Percentiles rank a stretch among this genome's conserved stretches.
phyloP scores from a whole-genome alignment of 2,888 invertebrate genomes.

The Cephus pygmeus region DNA sequence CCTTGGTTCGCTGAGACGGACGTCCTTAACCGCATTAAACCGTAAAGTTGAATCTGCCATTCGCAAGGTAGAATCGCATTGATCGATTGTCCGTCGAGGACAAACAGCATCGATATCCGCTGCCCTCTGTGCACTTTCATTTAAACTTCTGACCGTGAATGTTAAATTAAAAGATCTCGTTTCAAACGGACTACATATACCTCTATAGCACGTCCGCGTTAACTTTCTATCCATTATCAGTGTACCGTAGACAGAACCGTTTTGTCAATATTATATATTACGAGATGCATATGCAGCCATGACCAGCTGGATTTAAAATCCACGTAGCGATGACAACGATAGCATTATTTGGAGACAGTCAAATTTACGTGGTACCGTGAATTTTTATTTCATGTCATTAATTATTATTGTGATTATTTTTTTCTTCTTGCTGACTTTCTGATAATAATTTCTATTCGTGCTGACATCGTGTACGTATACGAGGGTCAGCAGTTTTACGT shows the following conservation, averaged over 20 bases:
- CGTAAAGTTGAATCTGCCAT: neutral
- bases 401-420: neutral
- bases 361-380: neutral
- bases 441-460: neutral
- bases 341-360: neutral
- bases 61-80: neutral
- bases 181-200: neutral
- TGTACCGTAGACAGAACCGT: neutral
- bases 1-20: neutral
- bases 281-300: neutral
- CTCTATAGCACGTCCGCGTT: neutral
- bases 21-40: neutral
- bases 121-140: neutral
- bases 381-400: neutral
- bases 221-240: neutral
- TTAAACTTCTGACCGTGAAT: neutral
- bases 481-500: neutral
- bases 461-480: neutral
- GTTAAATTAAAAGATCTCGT: neutral
- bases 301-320: neutral
- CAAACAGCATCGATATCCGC: neutral
- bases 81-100: neutral
- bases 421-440: neutral
- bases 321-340: neutral
- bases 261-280: neutral